Evolutionary conservation across 2,888 invertebrate species (phyloP).

Genomic region (Parochlus steinenii): DNA sequence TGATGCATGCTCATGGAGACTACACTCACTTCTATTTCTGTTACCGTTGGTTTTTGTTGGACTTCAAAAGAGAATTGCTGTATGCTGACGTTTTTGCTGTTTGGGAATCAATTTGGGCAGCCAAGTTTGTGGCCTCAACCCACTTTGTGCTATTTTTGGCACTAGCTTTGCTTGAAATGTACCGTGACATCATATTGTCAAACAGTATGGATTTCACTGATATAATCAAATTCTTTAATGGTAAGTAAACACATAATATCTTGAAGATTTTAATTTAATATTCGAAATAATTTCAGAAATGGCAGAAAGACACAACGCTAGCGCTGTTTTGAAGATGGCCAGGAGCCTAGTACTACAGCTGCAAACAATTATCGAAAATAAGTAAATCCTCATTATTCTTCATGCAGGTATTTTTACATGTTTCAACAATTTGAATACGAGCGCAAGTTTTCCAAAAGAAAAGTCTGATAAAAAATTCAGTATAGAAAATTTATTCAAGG

Average conservation of each 20-base stretch:
- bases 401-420: background rate
- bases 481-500: background rate
- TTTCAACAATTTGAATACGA: background rate
- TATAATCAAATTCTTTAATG: conserved; percentile 95
- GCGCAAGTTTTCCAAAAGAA: background rate
- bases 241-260: conserved; percentile 34
- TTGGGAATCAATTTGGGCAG: conserved; percentile 96
- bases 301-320: conserved; percentile 87
- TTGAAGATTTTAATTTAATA: conserved; percentile 5
- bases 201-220: conserved; percentile 97
- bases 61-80: conserved; percentile 85
- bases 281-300: conserved; percentile 60
- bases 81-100: conserved; percentile 89
- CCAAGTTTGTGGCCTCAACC: conserved; percentile 63
- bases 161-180: conserved; percentile 77
- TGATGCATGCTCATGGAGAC: conserved; percentile 90
- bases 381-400: conserved; percentile 34
- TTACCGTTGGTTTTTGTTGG: conserved; percentile 92
- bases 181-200: conserved; percentile 83
- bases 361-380: conserved; percentile 84
- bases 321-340: conserved; percentile 63
- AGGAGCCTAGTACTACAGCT: conserved; percentile 75
- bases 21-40: conserved; percentile 96
- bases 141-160: conserved; percentile 90
- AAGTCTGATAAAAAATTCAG: background rate